phyloP scores from a whole-genome alignment of 1,140 invertebrate genomes.

The Zophobas atratus region DNA sequence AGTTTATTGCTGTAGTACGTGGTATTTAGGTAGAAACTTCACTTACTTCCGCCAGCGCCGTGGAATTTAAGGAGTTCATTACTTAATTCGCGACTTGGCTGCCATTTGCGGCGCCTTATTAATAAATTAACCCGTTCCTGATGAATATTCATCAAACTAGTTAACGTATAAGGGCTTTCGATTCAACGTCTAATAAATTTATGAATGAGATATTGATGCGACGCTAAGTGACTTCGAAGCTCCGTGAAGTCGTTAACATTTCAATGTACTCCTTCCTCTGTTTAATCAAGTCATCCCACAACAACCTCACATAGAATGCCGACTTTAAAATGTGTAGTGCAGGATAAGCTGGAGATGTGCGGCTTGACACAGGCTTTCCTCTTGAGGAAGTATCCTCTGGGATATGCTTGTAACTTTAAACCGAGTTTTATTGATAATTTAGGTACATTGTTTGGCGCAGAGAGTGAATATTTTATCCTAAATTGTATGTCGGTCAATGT shows the following conservation, averaged over 20 bases:
- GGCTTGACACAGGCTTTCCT: background rate
- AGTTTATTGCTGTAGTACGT: slow-evolving; percentile 38
- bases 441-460: slow-evolving; percentile 7
- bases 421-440: slow-evolving; percentile 32
- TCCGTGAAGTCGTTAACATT: slow-evolving; percentile 35
- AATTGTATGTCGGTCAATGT: background rate
- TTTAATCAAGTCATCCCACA: slow-evolving; percentile 14
- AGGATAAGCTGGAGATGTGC: background rate
- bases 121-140: slow-evolving; percentile 37
- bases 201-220: slow-evolving; percentile 43
- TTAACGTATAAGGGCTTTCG: slow-evolving; percentile 42
- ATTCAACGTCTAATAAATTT: slow-evolving; percentile 40
- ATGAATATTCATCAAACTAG: slow-evolving; percentile 43
- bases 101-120: slow-evolving; percentile 40
- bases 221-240: slow-evolving; percentile 39
- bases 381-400: background rate
- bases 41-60: slow-evolving; percentile 37
- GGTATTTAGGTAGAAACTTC: slow-evolving; percentile 42
- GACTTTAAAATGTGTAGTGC: slow-evolving; percentile 17
- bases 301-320: slow-evolving; percentile 11
- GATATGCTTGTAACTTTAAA: slow-evolving; percentile 26
- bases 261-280: slow-evolving; percentile 27
- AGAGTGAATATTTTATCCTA: slow-evolving; percentile 13
- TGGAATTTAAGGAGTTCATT: slow-evolving; percentile 43
- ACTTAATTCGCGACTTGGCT: slow-evolving; percentile 41